Conservation (phyloP, 2,888 invertebrate genomes). For the Plutella xylostella region DNA sequence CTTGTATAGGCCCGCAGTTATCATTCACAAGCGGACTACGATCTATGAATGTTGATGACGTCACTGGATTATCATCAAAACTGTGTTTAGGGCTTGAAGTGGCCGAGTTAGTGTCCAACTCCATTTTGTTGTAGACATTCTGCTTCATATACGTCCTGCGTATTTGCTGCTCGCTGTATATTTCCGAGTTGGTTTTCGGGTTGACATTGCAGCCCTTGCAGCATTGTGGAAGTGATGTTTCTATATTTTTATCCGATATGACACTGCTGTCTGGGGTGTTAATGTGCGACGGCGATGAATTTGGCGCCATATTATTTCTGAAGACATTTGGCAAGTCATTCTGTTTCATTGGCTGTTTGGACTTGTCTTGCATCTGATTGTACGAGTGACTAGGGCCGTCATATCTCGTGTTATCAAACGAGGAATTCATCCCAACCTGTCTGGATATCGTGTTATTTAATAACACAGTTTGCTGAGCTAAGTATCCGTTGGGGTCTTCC, state of each 20-base stretch:
- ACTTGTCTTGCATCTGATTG: slow-evolving; percentile 38
- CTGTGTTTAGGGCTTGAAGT: slow-evolving; percentile 68
- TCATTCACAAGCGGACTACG: slow-evolving; percentile 70
- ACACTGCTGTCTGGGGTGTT: slow-evolving; percentile 61
- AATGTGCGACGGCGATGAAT: slow-evolving; percentile 52
- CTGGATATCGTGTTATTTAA: slow-evolving; percentile 85
- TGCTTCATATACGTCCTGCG: slow-evolving; percentile 52
- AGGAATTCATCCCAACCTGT: slow-evolving; percentile 62
- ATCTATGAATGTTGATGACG: slow-evolving; percentile 75
- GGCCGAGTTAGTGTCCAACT: slow-evolving; percentile 59
- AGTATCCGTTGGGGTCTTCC: slow-evolving; percentile 91
- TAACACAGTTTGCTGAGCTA: slow-evolving; percentile 90
- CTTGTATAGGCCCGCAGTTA: slow-evolving; percentile 81
- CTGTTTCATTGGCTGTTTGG: slow-evolving; percentile 31
- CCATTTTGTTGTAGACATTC: slow-evolving; percentile 45
- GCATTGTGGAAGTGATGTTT: slow-evolving; percentile 42
- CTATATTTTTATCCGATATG: slow-evolving; percentile 41
- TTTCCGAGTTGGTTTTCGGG: slow-evolving; percentile 33
- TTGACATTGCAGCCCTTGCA: slow-evolving; percentile 66
- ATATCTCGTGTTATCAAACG: slow-evolving; percentile 41
- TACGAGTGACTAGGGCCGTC: slow-evolving; percentile 26
- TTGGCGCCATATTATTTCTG: slow-evolving; percentile 41
- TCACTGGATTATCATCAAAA: slow-evolving; percentile 73
- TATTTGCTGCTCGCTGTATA: slow-evolving; percentile 37
- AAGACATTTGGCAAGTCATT: slow-evolving; percentile 38